These are phyloP conservation scores for Corbicula japonica DNA, from an alignment of 2,888 invertebrate species.

Conservation along the genomic window DNA sequence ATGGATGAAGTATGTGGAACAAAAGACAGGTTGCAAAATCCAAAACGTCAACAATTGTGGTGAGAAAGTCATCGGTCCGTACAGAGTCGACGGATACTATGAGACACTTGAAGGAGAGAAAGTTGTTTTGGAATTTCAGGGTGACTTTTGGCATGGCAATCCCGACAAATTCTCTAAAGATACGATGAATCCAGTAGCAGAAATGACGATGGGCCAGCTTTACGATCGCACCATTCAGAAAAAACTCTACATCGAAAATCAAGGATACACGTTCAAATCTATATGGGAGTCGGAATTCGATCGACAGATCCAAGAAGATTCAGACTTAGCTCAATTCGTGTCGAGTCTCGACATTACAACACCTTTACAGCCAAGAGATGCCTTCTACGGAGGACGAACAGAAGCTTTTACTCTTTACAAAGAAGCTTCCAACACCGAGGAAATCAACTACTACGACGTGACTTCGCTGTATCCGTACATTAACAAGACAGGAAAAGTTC, in stretches of 20 bases:
- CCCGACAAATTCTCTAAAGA: conserved; percentile 31
- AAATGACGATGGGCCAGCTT: conserved; percentile 41
- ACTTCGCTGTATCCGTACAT: conserved; percentile 75
- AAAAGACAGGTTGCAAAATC: conserved; percentile 1
- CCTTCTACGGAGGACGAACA: conserved; percentile 77
- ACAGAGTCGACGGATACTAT: conserved; percentile 41
- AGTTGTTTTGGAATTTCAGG: conserved; percentile 51
- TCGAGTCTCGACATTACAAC: conserved; percentile 48
- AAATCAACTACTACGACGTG: conserved; percentile 73
- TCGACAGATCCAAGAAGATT: conserved; percentile 45
- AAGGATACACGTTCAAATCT: conserved; percentile 53
- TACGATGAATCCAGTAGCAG: conserved; percentile 44
- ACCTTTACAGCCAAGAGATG: conserved; percentile 71
- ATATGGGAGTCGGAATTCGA: conserved; percentile 74
- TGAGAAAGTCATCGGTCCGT: conserved; percentile 35
- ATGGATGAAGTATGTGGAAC: neutral
- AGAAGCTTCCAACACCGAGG: conserved; percentile 53
- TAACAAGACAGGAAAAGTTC: conserved; percentile 69
- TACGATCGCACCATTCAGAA: conserved; percentile 44
- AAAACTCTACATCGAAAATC: conserved; percentile 27
- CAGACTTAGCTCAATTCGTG: conserved; percentile 50
- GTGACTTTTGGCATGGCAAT: conserved; percentile 54
- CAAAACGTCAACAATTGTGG: conserved; percentile 44
- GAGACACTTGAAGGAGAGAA: conserved; percentile 17
- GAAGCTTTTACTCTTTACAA: conserved; percentile 71